A percentile compares a stretch with the other conserved stretches of the same genome.
These are phyloP conservation scores for Oryzias woworae DNA, from an alignment of 2,113 vertebrate genomes.

Conservation along the genomic window DNA sequence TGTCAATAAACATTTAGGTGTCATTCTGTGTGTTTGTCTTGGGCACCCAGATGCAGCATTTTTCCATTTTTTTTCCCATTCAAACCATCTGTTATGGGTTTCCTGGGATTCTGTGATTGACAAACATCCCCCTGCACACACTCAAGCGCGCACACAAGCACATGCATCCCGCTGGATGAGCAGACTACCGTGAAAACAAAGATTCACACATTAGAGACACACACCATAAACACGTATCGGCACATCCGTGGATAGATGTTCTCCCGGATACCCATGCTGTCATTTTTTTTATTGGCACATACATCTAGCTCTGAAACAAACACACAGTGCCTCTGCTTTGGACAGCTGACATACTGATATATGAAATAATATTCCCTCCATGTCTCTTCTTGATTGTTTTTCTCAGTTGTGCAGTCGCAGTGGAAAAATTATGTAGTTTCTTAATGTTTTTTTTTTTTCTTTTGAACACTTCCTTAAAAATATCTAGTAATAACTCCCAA, in stretches of 20 bases:
- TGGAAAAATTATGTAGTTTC: background rate
- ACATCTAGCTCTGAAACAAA: background rate
- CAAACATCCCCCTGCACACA: background rate
- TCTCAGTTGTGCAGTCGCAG: background rate
- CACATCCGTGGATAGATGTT: background rate
- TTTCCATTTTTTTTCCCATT: slow-evolving; percentile 6
- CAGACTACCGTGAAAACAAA: background rate
- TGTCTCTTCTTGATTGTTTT: background rate
- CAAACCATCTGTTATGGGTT: slow-evolving; percentile 26
- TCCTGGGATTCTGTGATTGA: slow-evolving; percentile 31
- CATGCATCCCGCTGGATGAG: slow-evolving; percentile 6
- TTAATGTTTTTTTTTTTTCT: background rate
- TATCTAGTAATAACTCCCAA: background rate
- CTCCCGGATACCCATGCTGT: background rate
- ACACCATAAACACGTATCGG: background rate
- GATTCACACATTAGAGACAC: background rate
- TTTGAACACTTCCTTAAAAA: background rate
- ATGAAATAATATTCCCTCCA: background rate
- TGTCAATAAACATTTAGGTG: background rate
- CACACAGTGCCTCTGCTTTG: slow-evolving; percentile 1
- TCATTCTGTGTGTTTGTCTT: background rate
- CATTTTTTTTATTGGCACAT: slow-evolving; percentile 3
- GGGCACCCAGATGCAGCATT: slow-evolving; percentile 11
- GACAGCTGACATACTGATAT: slow-evolving; percentile 2
- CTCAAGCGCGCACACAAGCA: background rate